Conservation (phyloP, 64 coral and sea anemone genomes). For the Anthopleura sola region DNA sequence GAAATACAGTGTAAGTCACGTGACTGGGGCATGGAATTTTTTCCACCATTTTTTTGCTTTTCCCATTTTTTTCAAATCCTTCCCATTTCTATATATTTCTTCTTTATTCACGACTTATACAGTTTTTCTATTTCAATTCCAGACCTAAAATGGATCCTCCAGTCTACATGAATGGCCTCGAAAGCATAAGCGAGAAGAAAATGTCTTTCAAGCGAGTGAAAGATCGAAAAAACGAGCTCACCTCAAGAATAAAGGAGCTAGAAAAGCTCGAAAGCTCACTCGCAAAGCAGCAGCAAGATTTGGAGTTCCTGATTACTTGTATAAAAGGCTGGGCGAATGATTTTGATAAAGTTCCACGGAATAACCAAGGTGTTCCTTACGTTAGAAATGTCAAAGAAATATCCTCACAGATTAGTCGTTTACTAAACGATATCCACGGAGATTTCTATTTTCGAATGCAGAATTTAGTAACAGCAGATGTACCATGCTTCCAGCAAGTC, state of each 20-base stretch:
- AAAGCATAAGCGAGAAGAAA: constrained; percentile 54
- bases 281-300: constrained; percentile 54
- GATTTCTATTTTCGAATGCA: constrained; percentile 94
- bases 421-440: constrained; percentile 83
- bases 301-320: constrained; percentile 56
- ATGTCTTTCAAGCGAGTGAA: constrained; percentile 75
- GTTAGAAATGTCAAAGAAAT: constrained; percentile 91
- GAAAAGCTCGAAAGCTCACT: constrained; percentile 76
- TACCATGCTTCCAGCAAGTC: constrained; percentile 89
- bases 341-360: constrained; percentile 72
- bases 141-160: constrained; percentile 63
- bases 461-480: constrained; percentile 81
- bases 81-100: neutral
- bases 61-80: neutral
- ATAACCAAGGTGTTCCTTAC: constrained; percentile 84
- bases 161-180: constrained; percentile 68
- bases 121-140: neutral
- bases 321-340: constrained; percentile 67
- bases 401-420: constrained; percentile 56
- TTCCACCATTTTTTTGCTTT: neutral
- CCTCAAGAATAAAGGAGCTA: constrained; percentile 44
- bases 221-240: constrained; percentile 58
- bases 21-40: neutral
- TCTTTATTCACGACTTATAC: neutral
- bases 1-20: neutral